A percentile compares a stretch with the other conserved stretches of the same genome.
Conservation (phyloP, 30 jellyfish, hydroid and myxozoan genomes). For the Phacellophora camtschatica region DNA sequence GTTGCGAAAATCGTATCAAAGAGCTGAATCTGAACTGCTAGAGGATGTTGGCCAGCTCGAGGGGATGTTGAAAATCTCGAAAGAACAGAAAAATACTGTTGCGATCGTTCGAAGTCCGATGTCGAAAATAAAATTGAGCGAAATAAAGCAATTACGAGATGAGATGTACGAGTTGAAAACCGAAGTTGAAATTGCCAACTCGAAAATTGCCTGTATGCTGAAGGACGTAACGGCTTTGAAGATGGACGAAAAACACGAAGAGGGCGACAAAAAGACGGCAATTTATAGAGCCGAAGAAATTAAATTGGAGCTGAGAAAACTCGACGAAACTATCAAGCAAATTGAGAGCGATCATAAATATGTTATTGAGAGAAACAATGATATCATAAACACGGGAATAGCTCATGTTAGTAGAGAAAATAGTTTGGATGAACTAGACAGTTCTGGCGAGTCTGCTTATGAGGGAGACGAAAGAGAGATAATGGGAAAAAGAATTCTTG, state of each 20-base stretch:
- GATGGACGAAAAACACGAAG: constrained; percentile 28
- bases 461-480: constrained; percentile 46
- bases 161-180: constrained; percentile 71
- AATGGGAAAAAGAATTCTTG: constrained; percentile 2
- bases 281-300: constrained; percentile 8
- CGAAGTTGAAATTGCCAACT: constrained; percentile 46
- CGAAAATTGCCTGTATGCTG: constrained; percentile 10
- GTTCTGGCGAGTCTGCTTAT: constrained; percentile 49
- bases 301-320: constrained; percentile 46
- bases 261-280: not conserved
- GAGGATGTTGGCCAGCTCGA: constrained; percentile 79
- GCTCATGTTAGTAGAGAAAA: constrained; percentile 39
- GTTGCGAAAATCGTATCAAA: constrained; percentile 71
- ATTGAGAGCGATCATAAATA: constrained; percentile 84
- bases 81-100: constrained; percentile 74
- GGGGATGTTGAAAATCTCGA: constrained; percentile 81
- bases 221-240: constrained; percentile 65
- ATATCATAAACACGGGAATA: constrained; percentile 40
- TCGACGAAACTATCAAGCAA: constrained; percentile 51
- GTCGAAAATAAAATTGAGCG: constrained; percentile 92
- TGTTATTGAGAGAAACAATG: constrained; percentile 67
- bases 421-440: constrained; percentile 42
- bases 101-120: constrained; percentile 95
- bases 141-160: constrained; percentile 83
- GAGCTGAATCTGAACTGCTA: constrained; percentile 84